Conservation (phyloP, 2,888 invertebrate genomes). For the Ptilodon capucinus region DNA sequence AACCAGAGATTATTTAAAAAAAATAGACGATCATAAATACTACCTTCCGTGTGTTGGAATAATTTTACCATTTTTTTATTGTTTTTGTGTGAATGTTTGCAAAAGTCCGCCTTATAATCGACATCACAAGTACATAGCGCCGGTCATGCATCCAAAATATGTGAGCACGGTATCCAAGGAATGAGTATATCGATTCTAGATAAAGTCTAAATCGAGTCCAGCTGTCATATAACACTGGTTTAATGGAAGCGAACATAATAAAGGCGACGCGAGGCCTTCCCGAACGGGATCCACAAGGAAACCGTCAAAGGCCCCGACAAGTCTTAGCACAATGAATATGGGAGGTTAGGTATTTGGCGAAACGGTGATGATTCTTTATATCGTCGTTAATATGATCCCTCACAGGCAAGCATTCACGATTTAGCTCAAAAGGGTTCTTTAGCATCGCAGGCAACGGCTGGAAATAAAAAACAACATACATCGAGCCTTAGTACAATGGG, state of each 20-base stretch:
- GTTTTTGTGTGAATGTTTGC: conserved; percentile 72
- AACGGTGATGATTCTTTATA: conserved; percentile 77
- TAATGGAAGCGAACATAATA: conserved; percentile 72
- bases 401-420: conserved; percentile 83
- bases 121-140: conserved; percentile 68
- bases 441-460: conserved; percentile 83
- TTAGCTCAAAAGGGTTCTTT: conserved; percentile 82
- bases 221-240: conserved; percentile 75
- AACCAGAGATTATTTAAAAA: conserved; percentile 46
- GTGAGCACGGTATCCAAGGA: conserved; percentile 70
- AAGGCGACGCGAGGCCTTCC: conserved; percentile 59
- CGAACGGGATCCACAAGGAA: conserved; percentile 37
- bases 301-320: conserved; percentile 48
- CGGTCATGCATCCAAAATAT: conserved; percentile 71
- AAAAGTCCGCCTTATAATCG: conserved; percentile 54
- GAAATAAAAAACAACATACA: conserved; percentile 83
- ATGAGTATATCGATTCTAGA: conserved; percentile 66
- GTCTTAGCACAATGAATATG: conserved; percentile 79
- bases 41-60: conserved; percentile 75
- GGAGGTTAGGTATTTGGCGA: conserved; percentile 76
- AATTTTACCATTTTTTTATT: conserved; percentile 77
- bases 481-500: conserved; percentile 79
- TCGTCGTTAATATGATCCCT: conserved; percentile 82
- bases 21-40: conserved; percentile 69
- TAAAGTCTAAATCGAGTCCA: conserved; percentile 48